Percentiles rank a stretch among this genome's conserved stretches.
phyloP scores from a whole-genome alignment of 2,797 vertebrate genomes.

The Coregonus sp. region DNA sequence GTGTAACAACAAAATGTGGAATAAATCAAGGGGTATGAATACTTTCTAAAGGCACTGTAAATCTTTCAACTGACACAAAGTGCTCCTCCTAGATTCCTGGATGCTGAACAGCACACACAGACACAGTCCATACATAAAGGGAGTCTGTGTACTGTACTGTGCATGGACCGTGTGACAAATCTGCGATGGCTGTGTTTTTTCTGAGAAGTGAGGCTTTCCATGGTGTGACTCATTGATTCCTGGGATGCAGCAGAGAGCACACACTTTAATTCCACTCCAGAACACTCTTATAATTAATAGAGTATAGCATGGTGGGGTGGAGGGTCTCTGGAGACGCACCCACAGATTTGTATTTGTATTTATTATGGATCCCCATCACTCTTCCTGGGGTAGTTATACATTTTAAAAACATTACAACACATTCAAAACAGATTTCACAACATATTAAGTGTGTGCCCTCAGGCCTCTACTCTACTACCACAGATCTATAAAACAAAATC shows the following conservation, averaged over 20 bases:
- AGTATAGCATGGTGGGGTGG: background rate
- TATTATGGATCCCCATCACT: no score
- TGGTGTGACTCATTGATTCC: conserved; percentile 42
- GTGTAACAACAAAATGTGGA: no score
- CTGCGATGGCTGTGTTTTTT: conserved; percentile 5
- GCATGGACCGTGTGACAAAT: conserved; percentile 12
- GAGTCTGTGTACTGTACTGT: background rate
- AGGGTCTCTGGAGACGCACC: background rate
- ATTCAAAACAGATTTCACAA: no score
- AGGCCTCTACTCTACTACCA: no score
- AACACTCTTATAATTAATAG: conserved; percentile 36
- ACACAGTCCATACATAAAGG: conserved; percentile 1
- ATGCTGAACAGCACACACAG: background rate
- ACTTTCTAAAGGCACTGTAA: background rate
- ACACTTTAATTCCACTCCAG: conserved; percentile 38
- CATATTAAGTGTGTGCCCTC: no score
- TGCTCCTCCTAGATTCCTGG: background rate
- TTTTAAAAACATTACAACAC: no score
- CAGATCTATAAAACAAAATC: no score
- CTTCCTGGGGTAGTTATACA: no score
- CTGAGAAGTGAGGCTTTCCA: conserved; percentile 27
- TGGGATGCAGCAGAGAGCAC: conserved; percentile 18
- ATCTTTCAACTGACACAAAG: conserved; percentile 3
- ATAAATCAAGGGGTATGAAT: no score
- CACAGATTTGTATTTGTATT: background rate